A percentile compares a stretch with the other conserved stretches of the same genome.
These are phyloP conservation scores for Endomychus coccineus DNA, from an alignment of 2,888 invertebrate genomes.

Conservation along the genomic window DNA sequence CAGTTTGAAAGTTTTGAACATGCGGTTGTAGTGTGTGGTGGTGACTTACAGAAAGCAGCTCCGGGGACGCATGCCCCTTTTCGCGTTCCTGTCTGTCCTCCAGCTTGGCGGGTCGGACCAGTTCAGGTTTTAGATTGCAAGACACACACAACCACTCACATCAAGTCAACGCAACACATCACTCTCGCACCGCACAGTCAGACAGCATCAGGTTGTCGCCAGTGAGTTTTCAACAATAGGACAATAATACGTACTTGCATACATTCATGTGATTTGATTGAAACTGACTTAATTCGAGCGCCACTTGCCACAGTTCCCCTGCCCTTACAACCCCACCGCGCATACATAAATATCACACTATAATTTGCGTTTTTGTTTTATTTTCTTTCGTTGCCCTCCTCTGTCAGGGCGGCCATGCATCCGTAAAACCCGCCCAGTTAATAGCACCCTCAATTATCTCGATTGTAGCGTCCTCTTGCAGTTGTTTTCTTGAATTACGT, in stretches of 20 bases:
- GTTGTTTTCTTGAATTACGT: too few relatives aligned
- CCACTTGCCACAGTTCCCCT: conserved; percentile 40
- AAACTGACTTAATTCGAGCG: conserved; percentile 46
- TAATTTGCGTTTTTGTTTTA: conserved; percentile 45
- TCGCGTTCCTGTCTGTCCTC: conserved; percentile 42
- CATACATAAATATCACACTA: conserved; percentile 42
- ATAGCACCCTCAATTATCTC: conserved; percentile 44
- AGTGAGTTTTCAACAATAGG: conserved; percentile 6
- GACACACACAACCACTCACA: conserved; percentile 16
- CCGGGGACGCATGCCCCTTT: conserved; percentile 44
- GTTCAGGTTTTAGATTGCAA: conserved; percentile 22
- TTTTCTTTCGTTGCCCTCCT: conserved; percentile 42
- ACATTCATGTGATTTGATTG: conserved; percentile 46
- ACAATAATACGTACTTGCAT: conserved; percentile 34
- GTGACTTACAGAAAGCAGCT: conserved; percentile 44
- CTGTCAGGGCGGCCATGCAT: conserved; percentile 46
- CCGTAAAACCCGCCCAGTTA: conserved; percentile 47
- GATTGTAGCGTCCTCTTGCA: conserved; percentile 31
- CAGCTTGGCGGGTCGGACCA: conserved; percentile 37
- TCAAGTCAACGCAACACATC: conserved; percentile 14
- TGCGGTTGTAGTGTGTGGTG: too few relatives aligned
- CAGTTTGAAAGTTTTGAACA: too few relatives aligned
- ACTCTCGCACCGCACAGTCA: conserved; percentile 23
- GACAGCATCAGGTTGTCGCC: conserved; percentile 6
- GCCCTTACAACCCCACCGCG: conserved; percentile 40